Evolutionary conservation across 2,888 invertebrate genomes (phyloP).

Genomic region (Seira sanloemensis): DNA sequence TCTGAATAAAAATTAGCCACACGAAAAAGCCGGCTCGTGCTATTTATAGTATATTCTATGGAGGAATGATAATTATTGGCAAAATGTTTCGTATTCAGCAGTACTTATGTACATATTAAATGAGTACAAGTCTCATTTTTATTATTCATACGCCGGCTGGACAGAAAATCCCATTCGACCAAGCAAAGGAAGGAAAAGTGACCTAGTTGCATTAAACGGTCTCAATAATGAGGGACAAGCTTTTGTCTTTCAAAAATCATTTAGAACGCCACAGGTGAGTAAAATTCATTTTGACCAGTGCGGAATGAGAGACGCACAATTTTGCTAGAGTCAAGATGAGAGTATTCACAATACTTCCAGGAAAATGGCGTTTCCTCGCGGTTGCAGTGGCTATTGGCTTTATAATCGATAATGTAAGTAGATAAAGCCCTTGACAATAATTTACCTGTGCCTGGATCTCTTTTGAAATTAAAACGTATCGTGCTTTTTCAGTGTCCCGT

Average conservation of each 20-base stretch:
- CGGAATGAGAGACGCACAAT: conserved; percentile 20
- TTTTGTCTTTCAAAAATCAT: no score
- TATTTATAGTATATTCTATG: no score
- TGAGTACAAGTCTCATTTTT: no score
- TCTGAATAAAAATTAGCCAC: no score
- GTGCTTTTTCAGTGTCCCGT: background rate
- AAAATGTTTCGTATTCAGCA: no score
- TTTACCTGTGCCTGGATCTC: background rate
- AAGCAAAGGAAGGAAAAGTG: background rate
- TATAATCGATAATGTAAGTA: background rate
- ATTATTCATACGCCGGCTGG: no score
- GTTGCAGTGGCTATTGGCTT: conserved; percentile 9
- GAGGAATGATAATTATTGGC: no score
- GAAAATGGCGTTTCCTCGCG: background rate
- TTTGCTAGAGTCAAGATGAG: conserved; percentile 22
- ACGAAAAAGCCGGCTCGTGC: no score
- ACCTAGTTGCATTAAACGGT: background rate
- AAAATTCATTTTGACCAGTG: background rate
- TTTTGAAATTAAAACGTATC: no score
- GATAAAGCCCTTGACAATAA: background rate
- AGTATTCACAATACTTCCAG: conserved; percentile 1
- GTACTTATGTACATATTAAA: no score
- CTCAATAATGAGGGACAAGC: background rate
- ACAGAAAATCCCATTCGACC: background rate
- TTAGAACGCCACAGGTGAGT: background rate